Evolutionary conservation across 2,113 vertebrate species (phyloP).

Genomic region (Antechinus stuartii): DNA sequence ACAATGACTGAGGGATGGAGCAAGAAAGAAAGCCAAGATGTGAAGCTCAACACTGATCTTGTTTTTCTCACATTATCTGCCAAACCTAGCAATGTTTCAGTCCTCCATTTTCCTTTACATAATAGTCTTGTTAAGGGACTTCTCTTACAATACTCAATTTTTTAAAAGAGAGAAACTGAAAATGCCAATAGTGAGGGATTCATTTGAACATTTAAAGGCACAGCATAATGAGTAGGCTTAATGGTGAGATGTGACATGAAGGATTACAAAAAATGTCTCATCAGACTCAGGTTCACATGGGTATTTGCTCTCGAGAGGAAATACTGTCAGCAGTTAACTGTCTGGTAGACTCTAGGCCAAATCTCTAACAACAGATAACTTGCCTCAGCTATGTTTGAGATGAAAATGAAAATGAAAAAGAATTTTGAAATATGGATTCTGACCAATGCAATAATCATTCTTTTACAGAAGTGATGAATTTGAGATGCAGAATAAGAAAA

Average conservation of each 20-base stretch:
- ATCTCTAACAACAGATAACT: background rate
- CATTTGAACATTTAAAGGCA: background rate
- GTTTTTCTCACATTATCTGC: background rate
- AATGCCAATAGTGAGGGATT: background rate
- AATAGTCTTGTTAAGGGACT: background rate
- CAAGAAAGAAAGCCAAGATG: background rate
- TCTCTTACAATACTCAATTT: conserved; percentile 6
- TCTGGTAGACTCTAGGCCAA: background rate
- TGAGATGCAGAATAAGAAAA: background rate
- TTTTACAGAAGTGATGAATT: background rate
- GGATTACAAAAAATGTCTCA: background rate
- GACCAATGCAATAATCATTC: background rate
- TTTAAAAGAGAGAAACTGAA: background rate
- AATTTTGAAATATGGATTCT: background rate
- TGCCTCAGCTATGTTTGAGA: background rate
- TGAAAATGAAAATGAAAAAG: background rate
- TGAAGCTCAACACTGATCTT: background rate
- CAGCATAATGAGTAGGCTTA: background rate
- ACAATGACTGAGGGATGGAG: background rate
- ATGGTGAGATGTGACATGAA: background rate
- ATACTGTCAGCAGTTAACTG: background rate
- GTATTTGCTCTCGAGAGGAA: background rate
- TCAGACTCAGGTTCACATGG: background rate
- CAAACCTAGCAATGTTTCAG: background rate
- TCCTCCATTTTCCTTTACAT: background rate